Base-by-base conservation (phyloP, 1,140 invertebrate species). In the Agrilus planipennis region DNA sequence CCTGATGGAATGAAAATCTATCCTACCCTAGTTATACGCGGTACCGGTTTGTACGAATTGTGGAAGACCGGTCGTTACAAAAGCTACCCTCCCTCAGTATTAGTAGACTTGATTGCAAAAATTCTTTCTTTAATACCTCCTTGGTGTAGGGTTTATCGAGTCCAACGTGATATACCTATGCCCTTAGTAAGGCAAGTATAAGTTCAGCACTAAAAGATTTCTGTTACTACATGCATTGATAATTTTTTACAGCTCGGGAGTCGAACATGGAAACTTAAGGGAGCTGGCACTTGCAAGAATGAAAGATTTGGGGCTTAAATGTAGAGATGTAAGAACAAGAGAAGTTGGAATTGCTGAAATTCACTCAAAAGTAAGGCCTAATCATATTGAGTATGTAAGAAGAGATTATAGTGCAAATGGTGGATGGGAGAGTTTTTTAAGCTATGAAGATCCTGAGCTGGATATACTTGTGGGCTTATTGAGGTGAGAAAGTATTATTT, bases 291-390 rank as follows among this genome's bases (percentile, higher is more conserved):
- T 99, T 20, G 89, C 89, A 1, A 71, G 94, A 51, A 99, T 99
- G 94, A 88, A 89, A 55, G 94, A 99, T 64, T 67, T 97, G 11
- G 94, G 94, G 2, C 79, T 87, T 0, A 81, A 86, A 47, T 99
- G 95, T 59, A 70, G 94, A 20, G 96, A 99, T 70, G 89, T 99
- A 0, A 70, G 96, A 44, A 99, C 95, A 0, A 73, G 96, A 50
- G 96, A 99, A 74, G 95, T 99, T 11, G 96, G 96, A 31, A 99
- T 99, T 50, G 92, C 97, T 61, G 94, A 99, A 71, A 98, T 99
- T 52, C 95, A 99, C 60, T 79, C 96, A 57, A 96, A 95, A 49
- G 52, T 60, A 1, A 40, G 56, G 20, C 61, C 61, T 10, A 43
- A 60, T 29, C 64, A 79, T 65, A 75, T 95, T 6, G 94, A 99